Base-by-base conservation (phyloP, 2,113 vertebrate species). In the Mobula hypostoma region DNA sequence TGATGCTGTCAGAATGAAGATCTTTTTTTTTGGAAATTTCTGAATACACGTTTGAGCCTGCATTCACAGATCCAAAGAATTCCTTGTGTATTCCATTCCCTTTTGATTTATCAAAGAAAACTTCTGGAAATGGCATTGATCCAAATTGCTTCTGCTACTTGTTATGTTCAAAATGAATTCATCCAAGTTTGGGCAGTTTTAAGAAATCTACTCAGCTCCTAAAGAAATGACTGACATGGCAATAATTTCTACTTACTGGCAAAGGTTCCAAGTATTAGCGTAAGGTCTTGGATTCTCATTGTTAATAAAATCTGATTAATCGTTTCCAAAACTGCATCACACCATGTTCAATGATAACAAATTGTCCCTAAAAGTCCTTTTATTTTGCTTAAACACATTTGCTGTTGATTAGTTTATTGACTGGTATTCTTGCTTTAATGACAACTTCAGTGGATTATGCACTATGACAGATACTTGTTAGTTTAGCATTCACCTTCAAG, bases 401-500 rank as follows among this genome's bases (percentile, higher is more conserved):
- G 58, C 83, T 61, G 58, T 63, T 88, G 27, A 88, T 92, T 92
- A 48, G 32, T 24, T 92, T 72, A 92, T 68, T 72, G 66, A 92
- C 90, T 36, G 12, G 63, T 72, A 72, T 72, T 72, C 17, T 92
- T 72, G 90, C 7, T 92, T 92, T 92, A 92, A 48, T 68, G 90
- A 72, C 7, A 12, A 72, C n/a, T 36, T 72, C 32, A 72, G n/a
- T 72, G 63, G 17, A 92, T 68, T 92, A 40, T 92, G 63, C 36
- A 11, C 15, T 2, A 12, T 40, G 19, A 32, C 68, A 72, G 90
- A 72, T 6, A 15, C 72, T 92, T 36, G 32, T 40, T 92, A 66
- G 7, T 15, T 7, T 48, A 36, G 19, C 68, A 27, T 40, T 92
- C 70, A 72, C 17, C 68, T 70, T 92, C 32, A 48, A 48, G 19